Base-by-base conservation (phyloP, 2,888 invertebrate species). In the Drosophila meridionalis region DNA sequence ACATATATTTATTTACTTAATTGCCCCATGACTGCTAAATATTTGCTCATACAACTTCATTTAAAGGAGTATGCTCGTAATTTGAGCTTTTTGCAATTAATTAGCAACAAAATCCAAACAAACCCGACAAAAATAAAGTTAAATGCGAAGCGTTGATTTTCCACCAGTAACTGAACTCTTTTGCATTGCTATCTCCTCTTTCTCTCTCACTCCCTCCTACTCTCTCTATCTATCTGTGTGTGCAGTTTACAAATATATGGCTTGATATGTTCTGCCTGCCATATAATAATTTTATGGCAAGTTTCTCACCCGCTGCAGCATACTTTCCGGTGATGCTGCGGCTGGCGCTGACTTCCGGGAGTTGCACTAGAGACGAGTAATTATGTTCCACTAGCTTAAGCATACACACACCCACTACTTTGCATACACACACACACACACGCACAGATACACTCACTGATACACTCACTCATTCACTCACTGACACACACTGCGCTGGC, bases 381-480 rank as follows among this genome's bases (percentile, higher is more conserved):
- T 90, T 87, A 90, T 82, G 85, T 90, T 89, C 85, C 90, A 84
- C 85, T 80, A 87, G 90, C 90, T 87, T 89, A 87, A 84, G 82
- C 87, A 74, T 68, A 65, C 63, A 40, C 60, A 69, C 50, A 34
- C 20, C 1, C 32, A 50, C 32, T 47, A 7, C 47, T 47, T 47
- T 55, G 58, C 72, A 53, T 43, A 43, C 42, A 59, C 53, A 61
- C 57, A 30, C 38, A 57, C 20, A 6, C 47, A 12, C 26, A 26
- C 47, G 14, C 4, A 32, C 30, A 20, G 14, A 38, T 40, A 59
- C 53, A 64, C 57, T n/a, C 40, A 53, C 48, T 50, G 52, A 50
- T 3, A 32, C n/a, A 32, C 52, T 34, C 52, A 52, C 34, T 52
- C 36, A 60, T 56, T 67, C 56, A 58, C 59, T 65, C 52, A 34